Percentiles rank a stretch among this genome's conserved stretches.
phyloP scores from a whole-genome alignment of 2,113 vertebrate genomes.

The Gnathochromis pfefferi region DNA sequence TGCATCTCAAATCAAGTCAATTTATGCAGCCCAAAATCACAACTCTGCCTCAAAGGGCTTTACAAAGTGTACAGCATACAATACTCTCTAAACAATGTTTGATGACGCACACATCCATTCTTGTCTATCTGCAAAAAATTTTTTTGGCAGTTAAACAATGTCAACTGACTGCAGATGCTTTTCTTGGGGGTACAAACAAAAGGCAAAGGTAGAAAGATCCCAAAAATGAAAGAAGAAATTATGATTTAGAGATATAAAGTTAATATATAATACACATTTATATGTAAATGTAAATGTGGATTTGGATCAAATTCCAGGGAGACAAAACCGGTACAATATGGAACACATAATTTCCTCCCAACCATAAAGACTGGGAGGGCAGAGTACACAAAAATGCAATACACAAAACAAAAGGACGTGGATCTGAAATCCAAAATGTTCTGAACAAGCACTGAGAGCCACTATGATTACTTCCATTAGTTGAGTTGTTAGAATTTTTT shows the following conservation, averaged over 20 bases:
- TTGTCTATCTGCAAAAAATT: fast-evolving
- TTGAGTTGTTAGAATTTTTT: background rate
- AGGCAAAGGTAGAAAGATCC: background rate
- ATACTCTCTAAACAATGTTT: background rate
- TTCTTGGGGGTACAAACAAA: background rate
- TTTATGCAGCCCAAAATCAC: background rate
- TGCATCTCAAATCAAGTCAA: background rate
- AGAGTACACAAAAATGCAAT: background rate
- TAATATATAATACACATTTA: background rate
- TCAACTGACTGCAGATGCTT: background rate
- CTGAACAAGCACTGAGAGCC: background rate
- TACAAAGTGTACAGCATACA: background rate
- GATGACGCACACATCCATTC: background rate
- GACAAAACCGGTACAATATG: background rate
- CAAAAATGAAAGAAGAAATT: background rate
- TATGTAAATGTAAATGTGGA: background rate
- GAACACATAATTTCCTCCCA: background rate
- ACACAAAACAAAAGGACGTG: background rate
- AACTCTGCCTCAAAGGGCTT: background rate
- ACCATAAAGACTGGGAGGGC: background rate
- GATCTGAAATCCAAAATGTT: background rate
- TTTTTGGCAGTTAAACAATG: background rate
- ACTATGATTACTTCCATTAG: background rate
- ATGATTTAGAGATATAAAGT: background rate
- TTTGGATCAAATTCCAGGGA: background rate